phyloP scores from a whole-genome alignment of 2,888 invertebrate species.

The Andrena hattorfiana region DNA sequence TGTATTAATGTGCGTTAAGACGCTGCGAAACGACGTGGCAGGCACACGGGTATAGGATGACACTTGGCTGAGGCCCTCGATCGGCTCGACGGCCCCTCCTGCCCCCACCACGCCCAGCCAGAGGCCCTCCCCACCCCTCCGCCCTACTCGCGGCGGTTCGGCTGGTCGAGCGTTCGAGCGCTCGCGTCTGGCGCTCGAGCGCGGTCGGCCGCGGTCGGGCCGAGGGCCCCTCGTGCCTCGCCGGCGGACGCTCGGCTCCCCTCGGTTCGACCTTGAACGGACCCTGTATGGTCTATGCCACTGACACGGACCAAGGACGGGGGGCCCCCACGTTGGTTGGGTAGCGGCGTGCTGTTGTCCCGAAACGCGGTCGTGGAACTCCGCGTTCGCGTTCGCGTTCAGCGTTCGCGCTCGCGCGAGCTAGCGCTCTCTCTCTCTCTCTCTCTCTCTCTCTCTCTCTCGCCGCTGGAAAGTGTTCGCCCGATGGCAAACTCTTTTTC shows the following conservation, averaged over 20 bases:
- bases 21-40: conserved; percentile 77
- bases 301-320: conserved; percentile 85
- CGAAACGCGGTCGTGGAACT: conserved; percentile 85
- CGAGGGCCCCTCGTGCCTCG: conserved; percentile 65
- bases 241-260: conserved; percentile 70
- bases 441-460: no score
- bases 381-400: conserved; percentile 67
- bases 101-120: conserved; percentile 1
- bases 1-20: conserved; percentile 80
- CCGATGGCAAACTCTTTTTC: conserved; percentile 81
- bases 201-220: conserved; percentile 41
- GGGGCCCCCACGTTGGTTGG: conserved; percentile 73
- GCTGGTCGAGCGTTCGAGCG: conserved; percentile 11
- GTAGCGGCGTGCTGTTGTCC: conserved; percentile 82
- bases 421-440: conserved; percentile 75
- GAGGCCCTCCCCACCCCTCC: conserved; percentile 20
- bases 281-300: conserved; percentile 85
- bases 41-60: conserved; percentile 84
- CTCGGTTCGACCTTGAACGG: conserved; percentile 84
- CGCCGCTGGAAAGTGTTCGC: conserved; percentile 80
- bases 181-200: conserved; percentile 17
- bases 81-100: conserved; percentile 49
- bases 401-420: conserved; percentile 82
- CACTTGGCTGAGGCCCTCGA: conserved; percentile 75
- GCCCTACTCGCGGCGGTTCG: conserved; percentile 6